A percentile compares a stretch with the other conserved stretches of the same genome.
These are phyloP conservation scores for Ceyx cyanopectus DNA, from an alignment of 2,113 vertebrate genomes.

Conservation along the genomic window DNA sequence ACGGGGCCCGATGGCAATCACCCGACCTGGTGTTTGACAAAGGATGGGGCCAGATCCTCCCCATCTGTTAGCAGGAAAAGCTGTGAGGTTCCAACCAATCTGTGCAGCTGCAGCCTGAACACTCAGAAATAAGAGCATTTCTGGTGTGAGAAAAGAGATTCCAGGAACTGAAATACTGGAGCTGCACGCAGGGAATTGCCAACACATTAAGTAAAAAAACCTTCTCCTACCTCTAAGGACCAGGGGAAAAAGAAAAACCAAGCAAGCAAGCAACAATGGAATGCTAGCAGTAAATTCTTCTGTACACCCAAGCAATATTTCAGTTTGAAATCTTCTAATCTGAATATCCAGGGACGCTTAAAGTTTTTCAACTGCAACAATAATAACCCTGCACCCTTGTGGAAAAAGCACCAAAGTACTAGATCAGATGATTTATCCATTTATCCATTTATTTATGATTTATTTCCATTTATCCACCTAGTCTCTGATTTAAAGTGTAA, in stretches of 20 bases:
- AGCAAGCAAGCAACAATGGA: background rate
- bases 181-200: background rate
- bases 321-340: background rate
- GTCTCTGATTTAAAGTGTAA: background rate
- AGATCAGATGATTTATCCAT: background rate
- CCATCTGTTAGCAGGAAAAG: slow-evolving; percentile 54
- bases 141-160: background rate
- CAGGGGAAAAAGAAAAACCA: background rate
- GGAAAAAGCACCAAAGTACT: background rate
- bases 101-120: background rate
- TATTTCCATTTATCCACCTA: background rate
- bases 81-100: background rate
- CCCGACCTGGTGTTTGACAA: slow-evolving; percentile 65
- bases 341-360: background rate
- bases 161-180: background rate
- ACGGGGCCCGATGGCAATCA: slow-evolving; percentile 46
- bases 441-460: background rate
- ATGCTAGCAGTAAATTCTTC: background rate
- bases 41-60: slow-evolving; percentile 47
- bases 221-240: background rate
- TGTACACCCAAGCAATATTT: background rate
- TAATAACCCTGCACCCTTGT: background rate
- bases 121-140: background rate
- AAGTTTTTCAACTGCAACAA: background rate
- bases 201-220: background rate